These are phyloP conservation scores for Caerostris extrusa DNA, from an alignment of 1,140 invertebrate species.

Conservation along the genomic window DNA sequence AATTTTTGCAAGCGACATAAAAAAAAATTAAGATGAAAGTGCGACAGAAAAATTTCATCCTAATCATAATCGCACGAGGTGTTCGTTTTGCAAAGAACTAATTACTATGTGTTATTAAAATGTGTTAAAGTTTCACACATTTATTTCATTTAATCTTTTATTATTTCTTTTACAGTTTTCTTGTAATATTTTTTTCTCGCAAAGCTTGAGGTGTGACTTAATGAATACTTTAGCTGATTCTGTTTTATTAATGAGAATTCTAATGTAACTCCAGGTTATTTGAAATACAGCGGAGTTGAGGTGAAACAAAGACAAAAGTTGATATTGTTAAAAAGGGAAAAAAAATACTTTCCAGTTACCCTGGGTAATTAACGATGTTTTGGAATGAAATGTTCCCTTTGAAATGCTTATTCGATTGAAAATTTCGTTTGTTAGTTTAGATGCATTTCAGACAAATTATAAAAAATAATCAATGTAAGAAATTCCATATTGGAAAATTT, in stretches of 20 bases:
- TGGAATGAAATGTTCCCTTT: neutral
- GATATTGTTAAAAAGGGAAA: neutral
- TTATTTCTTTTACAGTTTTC: neutral
- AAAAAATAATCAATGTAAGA: neutral
- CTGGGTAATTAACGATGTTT: neutral
- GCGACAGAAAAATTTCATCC: neutral
- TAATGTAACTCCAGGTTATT: constrained; percentile 43
- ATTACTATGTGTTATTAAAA: constrained; percentile 39
- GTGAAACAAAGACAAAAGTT: neutral
- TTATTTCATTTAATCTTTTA: neutral
- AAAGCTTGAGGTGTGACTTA: neutral
- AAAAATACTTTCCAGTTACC: neutral
- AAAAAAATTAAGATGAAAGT: neutral
- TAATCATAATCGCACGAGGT: neutral
- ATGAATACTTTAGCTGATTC: constrained; percentile 42
- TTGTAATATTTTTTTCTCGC: neutral
- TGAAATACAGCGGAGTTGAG: neutral
- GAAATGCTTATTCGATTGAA: neutral
- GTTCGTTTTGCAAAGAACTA: neutral
- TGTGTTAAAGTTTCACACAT: constrained; percentile 19
- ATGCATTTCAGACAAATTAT: too few species aligned
- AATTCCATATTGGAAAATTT: neutral
- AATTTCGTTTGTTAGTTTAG: neutral
- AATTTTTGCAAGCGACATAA: neutral
- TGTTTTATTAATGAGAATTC: constrained; percentile 7